phyloP scores from a whole-genome alignment of 2,888 invertebrate species.

The Lepetodrilus schrolli region DNA sequence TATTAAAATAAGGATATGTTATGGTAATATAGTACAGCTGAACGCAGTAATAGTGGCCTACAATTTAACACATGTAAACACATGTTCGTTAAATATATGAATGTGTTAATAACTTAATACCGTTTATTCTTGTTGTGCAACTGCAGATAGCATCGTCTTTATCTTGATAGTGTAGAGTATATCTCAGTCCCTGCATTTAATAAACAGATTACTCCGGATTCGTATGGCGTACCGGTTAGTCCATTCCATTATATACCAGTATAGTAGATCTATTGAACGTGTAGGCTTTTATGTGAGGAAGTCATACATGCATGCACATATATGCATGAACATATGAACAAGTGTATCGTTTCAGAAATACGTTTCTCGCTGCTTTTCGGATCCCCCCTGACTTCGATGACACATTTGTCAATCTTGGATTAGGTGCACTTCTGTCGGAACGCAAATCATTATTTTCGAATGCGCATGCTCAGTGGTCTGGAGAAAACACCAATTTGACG shows the following conservation, averaged over 20 bases:
- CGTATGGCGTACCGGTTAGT: too few species aligned
- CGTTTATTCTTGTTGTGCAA: too few species aligned
- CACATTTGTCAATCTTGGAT: slow-evolving; percentile 67
- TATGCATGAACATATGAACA: neutral
- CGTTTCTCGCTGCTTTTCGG: slow-evolving; percentile 52
- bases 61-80: too few species aligned
- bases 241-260: neutral
- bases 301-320: neutral
- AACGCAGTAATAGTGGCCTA: too few species aligned
- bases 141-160: too few species aligned
- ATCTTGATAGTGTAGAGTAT: neutral
- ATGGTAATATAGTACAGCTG: too few species aligned
- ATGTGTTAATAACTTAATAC: too few species aligned
- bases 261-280: neutral
- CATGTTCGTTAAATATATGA: too few species aligned
- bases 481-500: slow-evolving; percentile 60
- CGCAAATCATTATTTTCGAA: slow-evolving; percentile 51
- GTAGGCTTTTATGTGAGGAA: neutral
- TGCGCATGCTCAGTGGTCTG: slow-evolving; percentile 55
- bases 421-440: slow-evolving; percentile 61
- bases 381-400: slow-evolving; percentile 72
- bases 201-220: neutral
- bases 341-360: slow-evolving; percentile 41
- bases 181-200: neutral
- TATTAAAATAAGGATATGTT: too few species aligned